Percentiles rank a stretch among this genome's conserved stretches.
Evolutionary conservation across 37 sponge, comb jelly and placozoan species (phyloP).

Genomic region (Chondrosia reniformis): DNA sequence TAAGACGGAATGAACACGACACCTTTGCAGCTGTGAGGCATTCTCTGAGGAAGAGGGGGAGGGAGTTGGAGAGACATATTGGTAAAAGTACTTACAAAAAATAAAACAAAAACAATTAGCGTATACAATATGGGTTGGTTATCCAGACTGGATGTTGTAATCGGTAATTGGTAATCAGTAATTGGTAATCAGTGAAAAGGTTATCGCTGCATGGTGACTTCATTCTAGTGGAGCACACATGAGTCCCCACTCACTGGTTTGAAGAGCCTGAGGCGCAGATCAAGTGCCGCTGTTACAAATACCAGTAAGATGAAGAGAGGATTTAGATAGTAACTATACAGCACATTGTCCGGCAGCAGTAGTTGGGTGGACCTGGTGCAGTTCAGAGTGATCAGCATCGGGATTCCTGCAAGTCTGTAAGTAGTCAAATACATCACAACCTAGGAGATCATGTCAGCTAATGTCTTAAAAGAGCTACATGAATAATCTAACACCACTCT

Average conservation of each 20-base stretch:
- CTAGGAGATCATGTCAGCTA: too few relatives aligned
- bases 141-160: too few relatives aligned
- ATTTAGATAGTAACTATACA: conserved; percentile 23
- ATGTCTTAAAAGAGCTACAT: too few relatives aligned
- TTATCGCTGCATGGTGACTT: too few relatives aligned
- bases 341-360: not conserved
- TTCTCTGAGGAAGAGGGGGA: not conserved
- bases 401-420: conserved; percentile 60
- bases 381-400: conserved; percentile 46
- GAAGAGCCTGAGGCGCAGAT: conserved; percentile 46
- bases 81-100: not conserved
- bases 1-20: conserved; percentile 11
- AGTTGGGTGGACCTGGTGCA: conserved; percentile 45
- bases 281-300: conserved; percentile 42
- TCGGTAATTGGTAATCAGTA: too few relatives aligned
- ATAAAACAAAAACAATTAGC: not conserved
- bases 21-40: not conserved
- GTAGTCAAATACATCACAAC: too few relatives aligned
- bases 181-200: too few relatives aligned
- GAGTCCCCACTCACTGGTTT: conserved; percentile 34
- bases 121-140: too few relatives aligned
- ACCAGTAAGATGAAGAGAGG: conserved; percentile 44
- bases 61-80: not conserved
- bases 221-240: too few relatives aligned
- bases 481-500: too few relatives aligned